Evolutionary conservation across 2,113 vertebrate species (phyloP).

Genomic region (Ptyas mucosa): DNA sequence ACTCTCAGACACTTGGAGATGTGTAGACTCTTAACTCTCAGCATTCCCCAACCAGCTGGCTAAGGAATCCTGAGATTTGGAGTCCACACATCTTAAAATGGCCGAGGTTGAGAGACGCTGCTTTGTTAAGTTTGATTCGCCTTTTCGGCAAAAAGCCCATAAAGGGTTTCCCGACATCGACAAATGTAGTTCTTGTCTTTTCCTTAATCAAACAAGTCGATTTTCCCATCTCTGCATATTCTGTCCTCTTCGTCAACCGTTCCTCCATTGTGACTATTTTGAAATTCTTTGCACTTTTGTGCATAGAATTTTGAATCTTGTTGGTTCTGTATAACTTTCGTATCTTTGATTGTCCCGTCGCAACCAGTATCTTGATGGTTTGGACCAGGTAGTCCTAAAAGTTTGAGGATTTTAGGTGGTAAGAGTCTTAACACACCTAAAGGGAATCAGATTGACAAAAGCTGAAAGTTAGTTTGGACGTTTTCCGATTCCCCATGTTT

Average conservation of each 20-base stretch:
- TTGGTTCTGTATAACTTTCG: not conserved
- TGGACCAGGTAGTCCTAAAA: not conserved
- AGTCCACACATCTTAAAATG: not conserved
- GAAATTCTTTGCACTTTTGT: not conserved
- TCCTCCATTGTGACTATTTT: not conserved
- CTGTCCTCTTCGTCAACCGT: not conserved
- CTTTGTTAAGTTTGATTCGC: not conserved
- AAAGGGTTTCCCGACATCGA: not conserved
- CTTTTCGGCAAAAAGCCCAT: not conserved
- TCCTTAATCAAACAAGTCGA: not conserved
- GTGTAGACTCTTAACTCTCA: not conserved
- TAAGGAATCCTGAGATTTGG: not conserved
- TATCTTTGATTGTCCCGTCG: not conserved
- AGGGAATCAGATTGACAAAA: not conserved
- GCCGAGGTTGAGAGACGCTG: not conserved
- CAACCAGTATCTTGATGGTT: not conserved
- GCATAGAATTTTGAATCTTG: not conserved
- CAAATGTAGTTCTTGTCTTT: not conserved
- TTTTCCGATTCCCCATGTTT: not conserved
- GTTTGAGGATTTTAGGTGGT: not conserved
- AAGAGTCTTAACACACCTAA: not conserved
- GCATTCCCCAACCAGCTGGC: not conserved
- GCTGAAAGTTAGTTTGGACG: not conserved
- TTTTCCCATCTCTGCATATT: not conserved
- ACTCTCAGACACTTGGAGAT: not conserved